phyloP scores from a whole-genome alignment of 2,113 vertebrate species.

The Siphamia tubifer region DNA sequence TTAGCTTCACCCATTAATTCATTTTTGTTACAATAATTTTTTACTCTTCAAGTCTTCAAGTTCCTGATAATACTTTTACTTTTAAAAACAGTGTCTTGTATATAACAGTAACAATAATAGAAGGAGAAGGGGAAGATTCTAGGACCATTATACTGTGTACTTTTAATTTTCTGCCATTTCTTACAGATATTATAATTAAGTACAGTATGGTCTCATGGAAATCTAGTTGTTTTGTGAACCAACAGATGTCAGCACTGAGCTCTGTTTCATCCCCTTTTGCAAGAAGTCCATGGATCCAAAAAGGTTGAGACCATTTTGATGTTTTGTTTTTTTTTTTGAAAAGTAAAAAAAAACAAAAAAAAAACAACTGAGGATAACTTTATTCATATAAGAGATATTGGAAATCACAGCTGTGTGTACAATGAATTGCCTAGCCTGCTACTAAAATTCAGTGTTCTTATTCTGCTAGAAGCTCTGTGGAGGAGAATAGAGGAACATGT shows the following conservation, averaged over 20 bases:
- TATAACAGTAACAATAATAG: too few species aligned
- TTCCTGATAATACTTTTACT: conserved; percentile 72
- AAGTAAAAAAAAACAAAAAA: background rate
- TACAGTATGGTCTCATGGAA: background rate
- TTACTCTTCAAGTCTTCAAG: conserved; percentile 46
- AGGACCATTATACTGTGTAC: too few species aligned
- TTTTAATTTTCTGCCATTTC: too few species aligned
- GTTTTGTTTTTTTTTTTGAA: background rate
- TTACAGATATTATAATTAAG: background rate
- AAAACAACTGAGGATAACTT: background rate
- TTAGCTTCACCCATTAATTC: background rate
- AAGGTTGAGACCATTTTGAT: background rate
- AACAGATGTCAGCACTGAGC: conserved; percentile 60
- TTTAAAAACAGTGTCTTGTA: too few species aligned
- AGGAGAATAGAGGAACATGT: conserved; percentile 56
- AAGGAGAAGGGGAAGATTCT: too few species aligned
- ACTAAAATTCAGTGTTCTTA: background rate
- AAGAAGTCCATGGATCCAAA: background rate
- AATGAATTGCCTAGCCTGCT: background rate
- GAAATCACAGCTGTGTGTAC: background rate
- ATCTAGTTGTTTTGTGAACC: background rate
- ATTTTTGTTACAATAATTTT: background rate
- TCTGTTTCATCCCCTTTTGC: background rate
- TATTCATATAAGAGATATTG: background rate
- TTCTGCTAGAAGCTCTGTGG: conserved; percentile 31